These are phyloP conservation scores for Hydropsyche betteni DNA, from an alignment of 2,888 invertebrate species.

Conservation along the genomic window DNA sequence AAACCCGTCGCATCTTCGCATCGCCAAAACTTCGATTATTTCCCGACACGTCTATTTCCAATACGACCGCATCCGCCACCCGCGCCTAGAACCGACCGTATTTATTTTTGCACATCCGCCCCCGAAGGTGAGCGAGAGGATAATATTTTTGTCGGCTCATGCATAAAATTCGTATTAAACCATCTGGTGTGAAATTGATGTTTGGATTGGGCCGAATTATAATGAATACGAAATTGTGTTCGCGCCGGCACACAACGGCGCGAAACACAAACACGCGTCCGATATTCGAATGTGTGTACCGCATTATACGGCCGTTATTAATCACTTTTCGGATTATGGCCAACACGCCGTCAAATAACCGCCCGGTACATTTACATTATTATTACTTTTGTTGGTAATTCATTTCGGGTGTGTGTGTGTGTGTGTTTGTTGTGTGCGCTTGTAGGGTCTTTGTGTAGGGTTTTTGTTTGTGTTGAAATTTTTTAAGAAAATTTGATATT, in stretches of 20 bases:
- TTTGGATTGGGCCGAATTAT: conserved; percentile 51
- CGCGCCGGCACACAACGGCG: conserved; percentile 31
- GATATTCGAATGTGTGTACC: conserved; percentile 2
- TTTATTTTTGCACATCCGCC: no score
- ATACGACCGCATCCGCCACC: no score
- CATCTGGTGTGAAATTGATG: conserved; percentile 52
- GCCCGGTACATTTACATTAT: neutral
- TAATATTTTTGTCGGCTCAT: conserved; percentile 52
- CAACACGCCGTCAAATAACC: conserved; percentile 24
- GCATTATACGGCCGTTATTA: conserved; percentile 37
- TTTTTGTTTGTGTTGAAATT: no score
- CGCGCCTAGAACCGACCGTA: no score
- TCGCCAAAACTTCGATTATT: no score
- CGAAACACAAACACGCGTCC: neutral
- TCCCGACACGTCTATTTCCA: no score
- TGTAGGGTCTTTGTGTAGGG: no score
- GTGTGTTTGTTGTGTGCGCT: no score
- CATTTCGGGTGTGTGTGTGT: no score
- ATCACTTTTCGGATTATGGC: conserved; percentile 46
- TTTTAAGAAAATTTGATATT: no score
- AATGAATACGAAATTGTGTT: conserved; percentile 52
- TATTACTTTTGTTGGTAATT: no score
- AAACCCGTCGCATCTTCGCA: no score
- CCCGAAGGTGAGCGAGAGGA: conserved; percentile 45
- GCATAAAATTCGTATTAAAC: conserved; percentile 52